A percentile compares a stretch with the other conserved stretches of the same genome.
These are phyloP conservation scores for Grapholita molesta DNA, from an alignment of 1,140 invertebrate genomes.

Conservation along the genomic window DNA sequence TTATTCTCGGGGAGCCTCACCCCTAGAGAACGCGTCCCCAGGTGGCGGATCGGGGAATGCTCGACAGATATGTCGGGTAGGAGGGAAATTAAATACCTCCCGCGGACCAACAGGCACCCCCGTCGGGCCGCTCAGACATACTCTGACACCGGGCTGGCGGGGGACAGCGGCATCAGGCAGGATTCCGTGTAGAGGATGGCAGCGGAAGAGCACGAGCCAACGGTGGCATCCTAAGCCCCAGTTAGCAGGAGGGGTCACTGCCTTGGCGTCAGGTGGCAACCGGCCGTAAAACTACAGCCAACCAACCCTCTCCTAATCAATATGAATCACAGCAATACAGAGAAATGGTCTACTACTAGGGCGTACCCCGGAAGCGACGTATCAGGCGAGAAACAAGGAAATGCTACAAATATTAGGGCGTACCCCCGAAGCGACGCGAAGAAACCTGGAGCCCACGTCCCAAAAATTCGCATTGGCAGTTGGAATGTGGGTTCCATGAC, in stretches of 20 bases:
- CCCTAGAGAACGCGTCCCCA: too few species aligned
- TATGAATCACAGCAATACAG: neutral
- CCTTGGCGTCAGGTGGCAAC: slow-evolving; percentile 30
- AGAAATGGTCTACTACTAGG: neutral
- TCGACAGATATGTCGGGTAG: too few species aligned
- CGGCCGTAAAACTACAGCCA: slow-evolving; percentile 17
- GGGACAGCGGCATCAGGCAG: too few species aligned
- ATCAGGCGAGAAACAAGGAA: neutral
- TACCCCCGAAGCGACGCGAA: slow-evolving; percentile 26
- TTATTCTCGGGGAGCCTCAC: too few species aligned
- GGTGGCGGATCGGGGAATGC: too few species aligned
- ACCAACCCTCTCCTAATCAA: too few species aligned
- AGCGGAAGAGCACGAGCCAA: neutral
- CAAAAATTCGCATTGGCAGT: neutral
- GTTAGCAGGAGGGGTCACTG: neutral
- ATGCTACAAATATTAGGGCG: slow-evolving; percentile 24
- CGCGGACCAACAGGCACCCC: too few species aligned
- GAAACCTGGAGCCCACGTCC: neutral
- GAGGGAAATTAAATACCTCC: too few species aligned
- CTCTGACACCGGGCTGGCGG: too few species aligned
- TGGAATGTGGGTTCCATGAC: slow-evolving; percentile 22
- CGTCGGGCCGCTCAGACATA: too few species aligned
- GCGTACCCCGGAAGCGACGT: slow-evolving; percentile 3
- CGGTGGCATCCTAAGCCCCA: too few species aligned
- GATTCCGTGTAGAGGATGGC: too few species aligned